Conservation (phyloP, 2,888 invertebrate species). For the Fissipunctia ypsillon region DNA sequence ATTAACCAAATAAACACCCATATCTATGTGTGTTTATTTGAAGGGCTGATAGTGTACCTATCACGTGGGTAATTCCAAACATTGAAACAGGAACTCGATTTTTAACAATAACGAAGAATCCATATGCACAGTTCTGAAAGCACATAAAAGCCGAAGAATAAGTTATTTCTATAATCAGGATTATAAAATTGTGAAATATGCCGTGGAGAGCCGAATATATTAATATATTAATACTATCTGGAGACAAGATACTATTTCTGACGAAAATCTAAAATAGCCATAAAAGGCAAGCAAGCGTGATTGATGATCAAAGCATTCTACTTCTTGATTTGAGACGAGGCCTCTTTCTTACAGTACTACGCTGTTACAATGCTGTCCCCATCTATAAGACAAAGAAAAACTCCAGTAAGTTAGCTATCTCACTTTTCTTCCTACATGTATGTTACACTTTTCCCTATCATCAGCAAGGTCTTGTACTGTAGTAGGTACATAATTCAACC, state of each 20-base stretch:
- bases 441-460: background rate
- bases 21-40: background rate
- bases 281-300: background rate
- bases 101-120: background rate
- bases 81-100: too few relatives aligned
- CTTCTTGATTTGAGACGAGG: background rate
- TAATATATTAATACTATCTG: too few relatives aligned
- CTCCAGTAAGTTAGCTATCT: background rate
- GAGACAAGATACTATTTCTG: background rate
- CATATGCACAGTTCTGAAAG: background rate
- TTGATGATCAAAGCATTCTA: background rate
- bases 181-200: too few relatives aligned
- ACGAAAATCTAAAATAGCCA: background rate
- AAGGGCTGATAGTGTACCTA: background rate
- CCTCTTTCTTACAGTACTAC: background rate
- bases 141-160: background rate
- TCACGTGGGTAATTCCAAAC: background rate
- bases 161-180: background rate
- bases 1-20: too few relatives aligned
- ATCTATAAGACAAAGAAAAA: background rate
- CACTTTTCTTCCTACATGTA: background rate
- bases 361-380: background rate
- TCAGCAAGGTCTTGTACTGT: background rate
- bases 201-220: background rate
- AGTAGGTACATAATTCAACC: background rate